Base-by-base conservation (phyloP, 2,888 invertebrate genomes). In the Noctua comes region DNA sequence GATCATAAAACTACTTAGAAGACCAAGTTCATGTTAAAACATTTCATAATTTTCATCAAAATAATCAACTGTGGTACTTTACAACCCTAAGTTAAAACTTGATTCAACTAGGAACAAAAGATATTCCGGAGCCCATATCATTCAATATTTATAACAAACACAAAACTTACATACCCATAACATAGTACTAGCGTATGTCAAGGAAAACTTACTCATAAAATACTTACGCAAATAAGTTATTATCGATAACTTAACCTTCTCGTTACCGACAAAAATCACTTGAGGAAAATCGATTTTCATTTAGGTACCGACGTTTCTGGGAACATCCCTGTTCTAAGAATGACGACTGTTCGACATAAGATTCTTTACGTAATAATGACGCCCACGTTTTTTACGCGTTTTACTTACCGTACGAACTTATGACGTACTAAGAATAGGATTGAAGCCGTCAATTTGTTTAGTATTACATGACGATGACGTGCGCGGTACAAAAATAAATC, bases 121-220 rank as follows among this genome's bases (percentile, higher is more conserved):
- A 43, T 40, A n/a, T 46, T 46, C 16, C 27, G 8, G 43, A 43
- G 10, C 27, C 54, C 43, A 46, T 24, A n/a, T 51, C 62, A 51
- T 64, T 68, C 31, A 68, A 73, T 75, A 80, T 73, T 73, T 72
- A 57, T 48, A 70, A 48, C 46, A 68, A 43, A 76, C 36, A 82
- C 72, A 71, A 76, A 77, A 79, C 69, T 48, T 51, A 80, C 51
- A 68, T 65, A 83, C 54, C 18, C 36, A 64, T 77, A 75, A 76
- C 31, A 66, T 79, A 74, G 24, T 66, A 79, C 77, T 57, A 40
- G 68, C 83, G 68, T 77, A 79, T 88, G 87, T 87, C 88, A 86
- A 87, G 83, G 83, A 83, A 88, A 86, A 86, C 82, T 68, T 71
- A 83, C 76, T 80, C 78, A 77, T 87, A 85, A 88, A 86, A 84